These are phyloP conservation scores for Bombyx mandarina DNA, from an alignment of 1,140 invertebrate genomes.

Conservation along the genomic window DNA sequence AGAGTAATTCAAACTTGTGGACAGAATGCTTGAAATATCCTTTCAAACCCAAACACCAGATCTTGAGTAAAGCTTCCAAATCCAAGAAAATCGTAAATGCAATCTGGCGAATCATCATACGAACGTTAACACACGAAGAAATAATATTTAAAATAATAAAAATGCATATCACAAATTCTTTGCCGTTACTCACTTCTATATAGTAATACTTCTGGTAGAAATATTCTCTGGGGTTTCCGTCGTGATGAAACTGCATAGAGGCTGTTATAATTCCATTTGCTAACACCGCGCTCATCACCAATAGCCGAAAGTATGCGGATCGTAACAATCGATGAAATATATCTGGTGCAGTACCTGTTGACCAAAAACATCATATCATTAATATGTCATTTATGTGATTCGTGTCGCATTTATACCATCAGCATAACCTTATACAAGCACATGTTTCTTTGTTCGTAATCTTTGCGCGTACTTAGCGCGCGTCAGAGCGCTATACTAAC, in stretches of 20 bases:
- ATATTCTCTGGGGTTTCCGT: conserved; percentile 82
- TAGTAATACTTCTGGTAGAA: conserved; percentile 96
- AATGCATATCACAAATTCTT: too few species aligned
- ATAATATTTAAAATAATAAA: conserved; percentile 3
- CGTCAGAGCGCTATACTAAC: too few species aligned
- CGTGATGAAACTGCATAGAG: conserved; percentile 96
- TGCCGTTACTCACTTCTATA: conserved; percentile 79
- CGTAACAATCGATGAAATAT: conserved; percentile 91
- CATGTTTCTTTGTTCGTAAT: too few species aligned
- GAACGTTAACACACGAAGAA: not conserved
- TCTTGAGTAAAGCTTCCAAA: conserved; percentile 96
- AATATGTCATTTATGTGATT: not conserved
- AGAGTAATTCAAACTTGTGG: conserved; percentile 97
- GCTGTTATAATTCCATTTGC: conserved; percentile 96
- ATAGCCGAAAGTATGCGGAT: conserved; percentile 91
- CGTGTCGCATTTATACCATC: not conserved
- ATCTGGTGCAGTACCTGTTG: conserved; percentile 80
- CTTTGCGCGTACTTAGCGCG: too few species aligned
- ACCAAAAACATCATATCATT: conserved; percentile 8
- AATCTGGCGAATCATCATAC: conserved; percentile 71
- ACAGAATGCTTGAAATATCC: conserved; percentile 97
- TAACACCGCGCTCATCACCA: conserved; percentile 95
- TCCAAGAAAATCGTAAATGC: conserved; percentile 96
- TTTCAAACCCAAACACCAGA: conserved; percentile 96
- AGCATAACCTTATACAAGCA: too few species aligned